These are phyloP conservation scores for Thripadectes ignobilis DNA, from an alignment of 2,797 vertebrate species.

Conservation along the genomic window DNA sequence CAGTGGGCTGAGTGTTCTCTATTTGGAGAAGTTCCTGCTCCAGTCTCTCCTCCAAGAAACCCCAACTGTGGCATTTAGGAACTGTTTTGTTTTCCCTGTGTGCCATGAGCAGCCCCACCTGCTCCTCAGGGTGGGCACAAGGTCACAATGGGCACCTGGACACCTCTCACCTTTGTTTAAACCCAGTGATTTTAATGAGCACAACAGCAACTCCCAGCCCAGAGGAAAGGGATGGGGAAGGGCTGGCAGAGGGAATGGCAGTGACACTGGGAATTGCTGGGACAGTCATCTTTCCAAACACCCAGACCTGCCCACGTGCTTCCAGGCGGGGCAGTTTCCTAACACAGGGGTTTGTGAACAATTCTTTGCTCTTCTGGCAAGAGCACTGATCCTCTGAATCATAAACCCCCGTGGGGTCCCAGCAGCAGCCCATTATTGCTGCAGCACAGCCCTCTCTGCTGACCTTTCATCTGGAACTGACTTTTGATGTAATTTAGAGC, in stretches of 20 bases:
- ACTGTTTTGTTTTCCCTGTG: fast-evolving
- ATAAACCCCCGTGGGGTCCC: not conserved
- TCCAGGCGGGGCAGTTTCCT: not conserved
- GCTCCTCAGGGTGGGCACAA: not conserved
- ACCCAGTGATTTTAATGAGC: not conserved
- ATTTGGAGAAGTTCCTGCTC: not conserved
- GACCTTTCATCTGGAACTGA: not conserved
- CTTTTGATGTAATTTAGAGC: not conserved
- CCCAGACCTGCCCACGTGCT: not conserved
- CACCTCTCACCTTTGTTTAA: not conserved
- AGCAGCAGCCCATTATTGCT: constrained; percentile 29
- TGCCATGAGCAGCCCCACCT: not conserved
- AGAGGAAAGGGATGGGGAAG: not conserved
- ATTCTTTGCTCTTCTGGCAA: not conserved
- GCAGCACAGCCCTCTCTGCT: not conserved
- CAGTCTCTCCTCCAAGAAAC: not conserved
- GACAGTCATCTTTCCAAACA: not conserved
- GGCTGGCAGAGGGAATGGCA: not conserved
- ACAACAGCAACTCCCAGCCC: not conserved
- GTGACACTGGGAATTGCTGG: not conserved
- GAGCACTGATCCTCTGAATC: not conserved
- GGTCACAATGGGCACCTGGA: not conserved
- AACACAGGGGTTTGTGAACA: not conserved
- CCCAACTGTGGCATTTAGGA: not conserved
- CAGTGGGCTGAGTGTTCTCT: not conserved